phyloP scores from a whole-genome alignment of 2,113 vertebrate genomes.

The Ia io region DNA sequence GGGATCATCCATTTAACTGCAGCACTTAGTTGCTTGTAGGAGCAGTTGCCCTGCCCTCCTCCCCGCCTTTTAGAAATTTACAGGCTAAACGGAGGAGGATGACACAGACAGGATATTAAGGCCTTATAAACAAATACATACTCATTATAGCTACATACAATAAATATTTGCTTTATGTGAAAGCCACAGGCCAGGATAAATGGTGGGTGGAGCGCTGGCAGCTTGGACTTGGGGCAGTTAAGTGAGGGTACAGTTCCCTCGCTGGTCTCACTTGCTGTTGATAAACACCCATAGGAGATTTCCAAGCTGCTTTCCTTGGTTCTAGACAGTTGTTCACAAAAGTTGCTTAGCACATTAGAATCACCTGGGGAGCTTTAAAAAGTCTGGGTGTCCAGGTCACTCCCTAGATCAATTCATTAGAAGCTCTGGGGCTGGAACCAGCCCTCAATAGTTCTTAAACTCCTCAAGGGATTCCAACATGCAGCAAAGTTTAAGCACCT shows the following conservation, averaged over 20 bases:
- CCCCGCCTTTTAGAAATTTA: background rate
- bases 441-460: background rate
- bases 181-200: constrained; percentile 8
- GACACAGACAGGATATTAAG: background rate
- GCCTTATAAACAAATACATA: constrained; percentile 11
- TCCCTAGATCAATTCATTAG: background rate
- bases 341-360: background rate
- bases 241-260: background rate
- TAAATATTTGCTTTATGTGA: background rate
- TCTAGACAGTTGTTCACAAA: background rate
- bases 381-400: background rate
- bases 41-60: background rate
- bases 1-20: background rate
- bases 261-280: background rate
- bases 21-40: background rate
- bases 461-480: background rate
- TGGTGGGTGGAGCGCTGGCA: background rate
- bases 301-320: background rate
- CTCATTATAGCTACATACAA: constrained; percentile 1
- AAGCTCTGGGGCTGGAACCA: background rate
- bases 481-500: background rate
- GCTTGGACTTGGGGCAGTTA: background rate
- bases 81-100: background rate
- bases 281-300: background rate
- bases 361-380: background rate